These are phyloP conservation scores for Mormyrus proboscirostris DNA, from an alignment of 2,797 vertebrate genomes.

Conservation along the genomic window DNA sequence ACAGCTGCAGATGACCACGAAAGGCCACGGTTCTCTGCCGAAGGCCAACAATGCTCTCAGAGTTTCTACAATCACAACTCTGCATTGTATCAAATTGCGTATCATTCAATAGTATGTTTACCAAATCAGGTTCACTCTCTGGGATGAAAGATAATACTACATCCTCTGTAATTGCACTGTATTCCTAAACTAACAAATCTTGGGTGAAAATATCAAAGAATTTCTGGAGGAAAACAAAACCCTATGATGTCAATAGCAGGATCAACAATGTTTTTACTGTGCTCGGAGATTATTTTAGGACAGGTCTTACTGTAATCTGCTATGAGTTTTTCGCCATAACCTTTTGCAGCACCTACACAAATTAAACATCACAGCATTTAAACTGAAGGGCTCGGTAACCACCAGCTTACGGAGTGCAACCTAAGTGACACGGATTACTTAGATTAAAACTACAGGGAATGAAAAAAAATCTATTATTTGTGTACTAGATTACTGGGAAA, in stretches of 20 bases:
- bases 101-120: background rate
- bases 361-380: background rate
- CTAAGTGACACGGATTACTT: background rate
- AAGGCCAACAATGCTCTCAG: background rate
- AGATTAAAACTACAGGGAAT: background rate
- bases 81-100: background rate
- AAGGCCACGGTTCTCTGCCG: background rate
- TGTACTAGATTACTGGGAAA: background rate
- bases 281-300: background rate
- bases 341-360: background rate
- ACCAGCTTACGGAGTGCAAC: background rate
- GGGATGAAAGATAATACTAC: background rate
- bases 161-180: background rate
- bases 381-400: background rate
- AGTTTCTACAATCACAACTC: background rate
- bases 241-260: background rate
- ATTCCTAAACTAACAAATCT: background rate
- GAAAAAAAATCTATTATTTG: background rate
- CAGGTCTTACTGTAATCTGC: background rate
- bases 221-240: background rate
- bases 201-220: background rate
- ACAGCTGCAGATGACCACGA: background rate
- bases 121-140: background rate
- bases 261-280: background rate
- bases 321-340: background rate